Percentiles rank a stretch among this genome's conserved stretches.
Conservation (phyloP, 2,797 vertebrate genomes). For the Fringilla coelebs region DNA sequence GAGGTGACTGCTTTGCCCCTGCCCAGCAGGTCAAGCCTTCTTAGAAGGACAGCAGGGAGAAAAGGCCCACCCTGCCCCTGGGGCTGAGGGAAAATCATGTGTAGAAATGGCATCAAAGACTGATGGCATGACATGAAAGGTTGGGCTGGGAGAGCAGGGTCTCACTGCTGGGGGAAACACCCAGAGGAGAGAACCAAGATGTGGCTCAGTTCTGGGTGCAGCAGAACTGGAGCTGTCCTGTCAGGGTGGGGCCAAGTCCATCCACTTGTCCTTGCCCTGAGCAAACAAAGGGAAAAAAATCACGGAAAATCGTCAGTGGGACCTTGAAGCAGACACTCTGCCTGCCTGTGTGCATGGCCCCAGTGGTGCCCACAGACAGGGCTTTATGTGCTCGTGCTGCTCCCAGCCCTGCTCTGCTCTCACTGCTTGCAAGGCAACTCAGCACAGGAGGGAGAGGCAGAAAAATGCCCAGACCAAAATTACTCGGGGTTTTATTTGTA, state of each 20-base stretch:
- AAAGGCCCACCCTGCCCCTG: background rate
- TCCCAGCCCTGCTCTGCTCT: accelerated
- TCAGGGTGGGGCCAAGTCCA: background rate
- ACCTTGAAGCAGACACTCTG: background rate
- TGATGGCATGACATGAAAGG: accelerated
- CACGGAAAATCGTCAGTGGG: accelerated
- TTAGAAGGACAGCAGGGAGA: background rate
- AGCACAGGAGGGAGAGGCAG: background rate
- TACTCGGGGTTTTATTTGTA: background rate
- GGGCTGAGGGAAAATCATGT: background rate
- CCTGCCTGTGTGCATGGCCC: accelerated
- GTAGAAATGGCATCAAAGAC: background rate
- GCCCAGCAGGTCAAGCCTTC: background rate
- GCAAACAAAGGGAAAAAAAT: background rate
- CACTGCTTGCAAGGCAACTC: background rate
- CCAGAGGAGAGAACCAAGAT: background rate
- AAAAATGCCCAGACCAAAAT: constrained; percentile 15
- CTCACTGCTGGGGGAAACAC: background rate
- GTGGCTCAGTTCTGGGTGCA: background rate
- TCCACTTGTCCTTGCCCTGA: background rate
- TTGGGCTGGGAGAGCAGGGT: background rate
- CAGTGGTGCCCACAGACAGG: accelerated
- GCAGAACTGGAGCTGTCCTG: background rate
- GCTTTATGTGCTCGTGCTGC: background rate
- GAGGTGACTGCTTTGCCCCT: background rate